Base-by-base conservation (phyloP, 2,888 invertebrate species). In the Noctuana brunneofusca region DNA sequence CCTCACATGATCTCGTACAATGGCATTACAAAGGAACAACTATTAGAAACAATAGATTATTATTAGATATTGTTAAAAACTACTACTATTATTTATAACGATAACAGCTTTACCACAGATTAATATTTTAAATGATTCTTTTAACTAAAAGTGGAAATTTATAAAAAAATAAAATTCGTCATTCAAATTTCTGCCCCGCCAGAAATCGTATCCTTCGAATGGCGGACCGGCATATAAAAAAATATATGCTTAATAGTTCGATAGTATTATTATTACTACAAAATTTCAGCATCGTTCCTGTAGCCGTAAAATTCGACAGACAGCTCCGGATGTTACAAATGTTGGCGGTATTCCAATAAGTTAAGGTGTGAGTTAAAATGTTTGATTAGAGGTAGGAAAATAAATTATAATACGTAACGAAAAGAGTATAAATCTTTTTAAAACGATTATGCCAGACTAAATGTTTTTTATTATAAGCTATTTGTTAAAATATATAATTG, bases 271-370 rank as follows among this genome's bases (percentile, higher is more conserved):
- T 46, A 46, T 46, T 60, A 53, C 53, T 54, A 54, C 46, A 43
- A 46, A 8, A 32, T 22, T 24, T 14, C 53, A 32, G 48, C 38
- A 49, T 55, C 54, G 46, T 38, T 49, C 18, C 38, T 27, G 55
- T 38, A 38, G 22, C 22, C 38, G 18, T 62, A 49, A 62, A 68
- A 66, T 67, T 67, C 59, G 68, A 64, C 70, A 72, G 74, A 71
- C 77, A 74, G 71, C 63, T 71, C 69, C 74, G 75, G 71, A 75
- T 77, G 78, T 75, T 78, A 73, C 67, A 71, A 63, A 71, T 63
- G 64, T 75, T 84, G 83, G 84, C 83, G 65, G 16, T 14, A 12
- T 27, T 74, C 84, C 84, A 84, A 75, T 75, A 70, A 76, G 74
- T 74, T 74, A 78, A 81, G 80, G 79, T 81, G 83, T 73, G 70